Conservation (phyloP, 2,888 invertebrate genomes). For the Anticlea derivata region DNA sequence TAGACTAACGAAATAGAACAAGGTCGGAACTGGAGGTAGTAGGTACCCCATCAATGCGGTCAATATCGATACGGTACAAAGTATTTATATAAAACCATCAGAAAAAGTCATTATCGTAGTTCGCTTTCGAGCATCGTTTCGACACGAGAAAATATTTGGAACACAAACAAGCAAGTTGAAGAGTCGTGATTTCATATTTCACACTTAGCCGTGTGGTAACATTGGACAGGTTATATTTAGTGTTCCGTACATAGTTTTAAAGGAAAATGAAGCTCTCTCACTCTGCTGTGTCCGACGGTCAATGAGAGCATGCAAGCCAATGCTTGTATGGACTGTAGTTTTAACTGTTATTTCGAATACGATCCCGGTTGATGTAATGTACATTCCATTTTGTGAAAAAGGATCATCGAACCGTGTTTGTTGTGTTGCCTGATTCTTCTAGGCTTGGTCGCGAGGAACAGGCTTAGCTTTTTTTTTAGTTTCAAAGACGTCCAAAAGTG, state of each 20-base stretch:
- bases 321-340: slow-evolving; percentile 3
- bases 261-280: not conserved
- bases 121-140: slow-evolving; percentile 66
- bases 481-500: no score
- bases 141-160: slow-evolving; percentile 78
- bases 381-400: no score
- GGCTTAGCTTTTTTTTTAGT: no score
- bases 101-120: slow-evolving; percentile 59
- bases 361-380: slow-evolving; percentile 15
- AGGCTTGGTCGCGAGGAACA: no score
- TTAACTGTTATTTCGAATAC: slow-evolving; percentile 13
- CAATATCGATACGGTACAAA: slow-evolving; percentile 58
- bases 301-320: not conserved
- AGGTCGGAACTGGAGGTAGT: slow-evolving; percentile 55
- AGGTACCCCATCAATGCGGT: slow-evolving; percentile 47
- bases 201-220: slow-evolving; percentile 78
- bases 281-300: not conserved
- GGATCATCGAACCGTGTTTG: no score
- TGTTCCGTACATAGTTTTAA: slow-evolving; percentile 5
- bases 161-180: slow-evolving; percentile 77
- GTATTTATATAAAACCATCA: slow-evolving; percentile 54
- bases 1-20: slow-evolving; percentile 57
- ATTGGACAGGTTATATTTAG: slow-evolving; percentile 71
- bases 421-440: no score
- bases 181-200: slow-evolving; percentile 84